Evolutionary conservation across 2,888 invertebrate genomes (phyloP).

Genomic region (Orchesellides sinensis): DNA sequence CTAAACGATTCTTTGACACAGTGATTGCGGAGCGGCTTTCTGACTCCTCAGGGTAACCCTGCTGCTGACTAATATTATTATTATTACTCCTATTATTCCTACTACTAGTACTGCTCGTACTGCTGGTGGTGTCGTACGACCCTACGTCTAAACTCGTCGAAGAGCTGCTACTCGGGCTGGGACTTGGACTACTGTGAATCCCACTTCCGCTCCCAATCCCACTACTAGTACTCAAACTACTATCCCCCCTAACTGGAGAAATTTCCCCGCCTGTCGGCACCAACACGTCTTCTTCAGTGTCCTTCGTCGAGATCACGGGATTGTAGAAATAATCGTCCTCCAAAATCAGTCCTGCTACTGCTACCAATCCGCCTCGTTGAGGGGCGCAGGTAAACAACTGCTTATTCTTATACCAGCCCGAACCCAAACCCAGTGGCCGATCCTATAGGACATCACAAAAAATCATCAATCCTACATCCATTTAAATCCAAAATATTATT

Average conservation of each 20-base stretch:
- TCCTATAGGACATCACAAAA: slow-evolving; percentile 77
- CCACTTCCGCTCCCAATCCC: slow-evolving; percentile 60
- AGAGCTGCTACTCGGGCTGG: slow-evolving; percentile 72
- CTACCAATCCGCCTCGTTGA: slow-evolving; percentile 73
- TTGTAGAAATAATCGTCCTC: slow-evolving; percentile 71
- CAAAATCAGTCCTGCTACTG: slow-evolving; percentile 73
- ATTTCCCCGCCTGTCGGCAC: slow-evolving; percentile 41
- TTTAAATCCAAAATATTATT: background rate
- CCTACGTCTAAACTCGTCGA: slow-evolving; percentile 69
- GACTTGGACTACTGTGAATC: slow-evolving; percentile 64
- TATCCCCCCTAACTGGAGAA: slow-evolving; percentile 53
- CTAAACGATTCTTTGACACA: slow-evolving; percentile 46
- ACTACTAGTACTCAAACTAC: slow-evolving; percentile 53
- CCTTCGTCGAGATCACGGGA: slow-evolving; percentile 62
- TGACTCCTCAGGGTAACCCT: no score
- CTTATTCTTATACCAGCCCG: slow-evolving; percentile 79
- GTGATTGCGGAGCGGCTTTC: slow-evolving; percentile 37
- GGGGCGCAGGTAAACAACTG: slow-evolving; percentile 77
- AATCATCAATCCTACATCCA: slow-evolving; percentile 75
- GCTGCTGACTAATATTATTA: no score
- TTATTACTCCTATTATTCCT: slow-evolving; percentile 34
- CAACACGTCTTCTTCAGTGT: slow-evolving; percentile 39
- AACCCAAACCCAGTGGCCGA: slow-evolving; percentile 79
- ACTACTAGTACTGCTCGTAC: slow-evolving; percentile 32
- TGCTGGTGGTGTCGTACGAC: slow-evolving; percentile 52